Base-by-base conservation (phyloP, 2,113 vertebrate genomes). In the Triplophysa tibetana region DNA sequence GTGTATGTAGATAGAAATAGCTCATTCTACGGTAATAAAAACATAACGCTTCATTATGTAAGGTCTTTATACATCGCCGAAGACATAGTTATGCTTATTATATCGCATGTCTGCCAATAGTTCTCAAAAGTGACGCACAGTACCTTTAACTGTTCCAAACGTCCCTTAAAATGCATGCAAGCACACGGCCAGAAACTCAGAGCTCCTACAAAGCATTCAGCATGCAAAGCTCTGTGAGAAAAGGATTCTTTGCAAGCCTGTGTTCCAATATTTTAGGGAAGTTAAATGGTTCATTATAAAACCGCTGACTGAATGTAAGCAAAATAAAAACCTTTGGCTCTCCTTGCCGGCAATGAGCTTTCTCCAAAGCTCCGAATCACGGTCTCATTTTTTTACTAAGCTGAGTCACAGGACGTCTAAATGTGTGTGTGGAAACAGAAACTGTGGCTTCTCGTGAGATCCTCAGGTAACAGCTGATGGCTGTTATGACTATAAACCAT, bases 401-500 rank as follows among this genome's bases (percentile, higher is more conserved):
- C 38, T 63, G 17, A 50, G 65, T 60, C 66, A 76, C 52, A 23
- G 61, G n/a, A 3, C 66, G 45, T 13, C 43, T 83, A 23, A 63
- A 52, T 66, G 63, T 33, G 21, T 41, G 64, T 72, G 21, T 26
- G 62, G 45, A 38, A 29, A 70, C 23, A n/a, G 65, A 11, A 12
- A 60, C 16, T 29, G 52, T 19, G 54, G 26, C 52, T 75, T 67
- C 56, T 66, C 29, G 41, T 67, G 79, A 67, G 60, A 56, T 56
- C 24, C 52, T 77, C 74, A 63, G 67, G 66, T 77, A 58, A 62
- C 68, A 54, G 41, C 54, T 45, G 54, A 62, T 67, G 43, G 61
- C 54, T 75, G 54, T 67, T 81, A 41, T 73, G 64, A 77, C 58
- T 70, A 56, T 67, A 75, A 73, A 80, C 70, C 75, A 45, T 43